phyloP scores from a whole-genome alignment of 2,113 vertebrate species.

The Colossoma macropomum region DNA sequence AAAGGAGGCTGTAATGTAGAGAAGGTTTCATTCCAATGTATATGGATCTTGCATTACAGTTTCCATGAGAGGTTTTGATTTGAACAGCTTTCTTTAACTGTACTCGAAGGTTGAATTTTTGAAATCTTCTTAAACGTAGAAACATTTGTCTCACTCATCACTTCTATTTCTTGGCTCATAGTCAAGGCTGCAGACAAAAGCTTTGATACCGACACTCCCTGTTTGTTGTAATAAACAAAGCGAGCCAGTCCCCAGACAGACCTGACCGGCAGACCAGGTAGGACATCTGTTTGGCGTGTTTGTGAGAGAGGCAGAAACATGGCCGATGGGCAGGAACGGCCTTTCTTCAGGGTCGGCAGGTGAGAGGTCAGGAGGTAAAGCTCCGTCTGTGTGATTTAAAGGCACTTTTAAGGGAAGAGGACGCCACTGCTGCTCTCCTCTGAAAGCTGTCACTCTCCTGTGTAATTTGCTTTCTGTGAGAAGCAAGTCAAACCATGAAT shows the following conservation, averaged over 20 bases:
- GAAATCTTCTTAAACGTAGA: background rate
- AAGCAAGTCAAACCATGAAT: conserved; percentile 74
- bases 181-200: conserved; percentile 10
- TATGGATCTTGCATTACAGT: conserved; percentile 1
- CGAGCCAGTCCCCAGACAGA: conserved; percentile 60
- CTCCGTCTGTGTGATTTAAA: conserved; percentile 75
- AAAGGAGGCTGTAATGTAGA: conserved; percentile 25
- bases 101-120: background rate
- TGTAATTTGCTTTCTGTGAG: conserved; percentile 78
- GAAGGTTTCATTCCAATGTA: background rate
- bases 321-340: conserved; percentile 65
- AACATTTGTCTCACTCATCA: conserved; percentile 55
- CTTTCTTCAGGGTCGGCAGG: conserved; percentile 80
- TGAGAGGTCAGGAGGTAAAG: conserved; percentile 72
- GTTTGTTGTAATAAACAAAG: conserved; percentile 1
- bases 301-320: conserved; percentile 30
- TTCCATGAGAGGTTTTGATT: background rate
- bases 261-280: conserved; percentile 62
- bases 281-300: conserved; percentile 34
- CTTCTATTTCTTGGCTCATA: conserved; percentile 30
- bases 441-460: conserved; percentile 81
- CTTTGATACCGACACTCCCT: conserved; percentile 39
- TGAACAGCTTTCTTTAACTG: background rate
- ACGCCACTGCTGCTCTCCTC: conserved; percentile 65
- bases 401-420: conserved; percentile 72